Percentiles rank a stretch among this genome's conserved stretches.
phyloP scores from a whole-genome alignment of 2,113 vertebrate genomes.

The Neotragus moschatus region DNA sequence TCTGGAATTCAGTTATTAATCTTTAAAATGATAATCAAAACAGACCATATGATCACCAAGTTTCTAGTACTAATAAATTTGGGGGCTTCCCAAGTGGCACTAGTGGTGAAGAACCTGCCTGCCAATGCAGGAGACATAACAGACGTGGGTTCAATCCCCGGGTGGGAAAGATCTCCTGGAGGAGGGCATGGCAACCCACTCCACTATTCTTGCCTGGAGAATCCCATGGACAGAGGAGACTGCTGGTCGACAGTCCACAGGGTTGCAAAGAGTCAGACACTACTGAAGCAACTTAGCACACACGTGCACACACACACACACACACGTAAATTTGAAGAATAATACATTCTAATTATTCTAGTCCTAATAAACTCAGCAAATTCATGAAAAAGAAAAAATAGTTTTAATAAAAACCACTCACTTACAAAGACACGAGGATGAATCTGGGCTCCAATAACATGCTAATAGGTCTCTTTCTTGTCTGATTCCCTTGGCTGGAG shows the following conservation, averaged over 20 bases:
- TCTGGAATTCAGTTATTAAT: neutral
- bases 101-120: neutral
- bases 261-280: neutral
- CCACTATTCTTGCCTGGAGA: neutral
- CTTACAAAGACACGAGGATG: neutral
- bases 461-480: neutral
- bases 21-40: neutral
- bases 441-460: neutral
- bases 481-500: neutral
- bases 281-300: neutral
- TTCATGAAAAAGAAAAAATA: neutral
- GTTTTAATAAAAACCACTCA: neutral
- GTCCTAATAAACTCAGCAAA: neutral
- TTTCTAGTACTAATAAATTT: neutral
- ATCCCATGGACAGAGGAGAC: neutral
- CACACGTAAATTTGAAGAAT: neutral
- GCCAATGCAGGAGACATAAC: neutral
- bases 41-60: neutral
- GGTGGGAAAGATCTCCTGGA: neutral
- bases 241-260: neutral
- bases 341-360: neutral
- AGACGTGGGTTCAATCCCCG: neutral
- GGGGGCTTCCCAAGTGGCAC: neutral
- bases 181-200: neutral
- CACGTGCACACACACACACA: rapidly evolving